These are phyloP conservation scores for Meteorus cinctellus DNA, from an alignment of 2,888 invertebrate genomes.

Conservation along the genomic window DNA sequence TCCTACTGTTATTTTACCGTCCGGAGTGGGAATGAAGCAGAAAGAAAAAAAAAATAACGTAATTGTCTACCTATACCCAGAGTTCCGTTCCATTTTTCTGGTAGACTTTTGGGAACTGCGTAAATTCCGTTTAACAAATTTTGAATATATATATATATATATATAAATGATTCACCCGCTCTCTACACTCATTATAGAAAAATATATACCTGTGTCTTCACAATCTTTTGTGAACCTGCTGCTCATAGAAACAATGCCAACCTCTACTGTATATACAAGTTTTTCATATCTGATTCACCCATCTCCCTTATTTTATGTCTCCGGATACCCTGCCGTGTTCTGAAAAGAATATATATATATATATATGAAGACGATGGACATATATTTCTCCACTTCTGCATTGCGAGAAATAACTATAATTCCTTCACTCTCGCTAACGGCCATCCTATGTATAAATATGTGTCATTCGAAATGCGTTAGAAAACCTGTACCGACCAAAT, in stretches of 20 bases:
- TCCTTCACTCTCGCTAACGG: background rate
- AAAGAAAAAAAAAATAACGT: conserved; percentile 47
- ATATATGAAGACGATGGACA: conserved; percentile 15
- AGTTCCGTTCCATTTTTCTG: conserved; percentile 20
- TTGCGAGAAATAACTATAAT: conserved; percentile 1
- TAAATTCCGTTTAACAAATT: conserved; percentile 11
- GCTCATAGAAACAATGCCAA: conserved; percentile 62
- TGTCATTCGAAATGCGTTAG: background rate
- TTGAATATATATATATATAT: conserved; percentile 55
- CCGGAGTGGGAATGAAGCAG: background rate
- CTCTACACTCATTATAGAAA: conserved; percentile 63
- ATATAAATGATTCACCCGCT: conserved; percentile 47
- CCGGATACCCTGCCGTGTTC: background rate
- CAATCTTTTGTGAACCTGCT: conserved; percentile 61
- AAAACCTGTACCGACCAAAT: background rate
- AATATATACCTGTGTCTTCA: conserved; percentile 65
- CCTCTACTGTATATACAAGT: conserved; percentile 60
- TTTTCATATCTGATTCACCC: conserved; percentile 71
- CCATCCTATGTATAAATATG: background rate
- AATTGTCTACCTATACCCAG: conserved; percentile 54
- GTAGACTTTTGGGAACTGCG: conserved; percentile 1
- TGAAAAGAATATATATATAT: conserved; percentile 1
- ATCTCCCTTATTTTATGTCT: conserved; percentile 52
- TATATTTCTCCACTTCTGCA: conserved; percentile 22
- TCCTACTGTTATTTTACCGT: conserved; percentile 5